Percentiles rank a stretch among this genome's conserved stretches.
These are phyloP conservation scores for Synanthedon tipuliformis DNA, from an alignment of 2,888 invertebrate genomes.

Conservation along the genomic window DNA sequence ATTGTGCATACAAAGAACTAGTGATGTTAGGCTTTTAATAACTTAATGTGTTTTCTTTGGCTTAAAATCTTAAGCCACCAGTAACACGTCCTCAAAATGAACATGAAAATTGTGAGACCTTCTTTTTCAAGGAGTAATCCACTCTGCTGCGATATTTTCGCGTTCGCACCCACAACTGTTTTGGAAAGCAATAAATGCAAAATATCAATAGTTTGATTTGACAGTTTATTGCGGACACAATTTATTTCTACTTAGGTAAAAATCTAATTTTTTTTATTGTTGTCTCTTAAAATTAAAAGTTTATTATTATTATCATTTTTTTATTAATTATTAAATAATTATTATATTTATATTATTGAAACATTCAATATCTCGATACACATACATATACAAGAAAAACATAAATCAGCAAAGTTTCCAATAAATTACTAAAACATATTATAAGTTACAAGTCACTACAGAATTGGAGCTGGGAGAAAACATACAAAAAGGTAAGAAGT, in stretches of 20 bases:
- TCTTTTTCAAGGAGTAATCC: slow-evolving; percentile 4
- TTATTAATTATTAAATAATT: too few species aligned
- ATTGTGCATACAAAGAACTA: neutral
- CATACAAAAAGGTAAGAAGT: too few species aligned
- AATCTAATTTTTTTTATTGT: neutral
- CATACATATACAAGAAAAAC: too few species aligned
- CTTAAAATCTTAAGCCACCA: neutral
- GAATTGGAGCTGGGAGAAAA: too few species aligned
- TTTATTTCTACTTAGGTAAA: neutral
- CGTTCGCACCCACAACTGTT: slow-evolving; percentile 40
- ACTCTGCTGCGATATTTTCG: slow-evolving; percentile 24
- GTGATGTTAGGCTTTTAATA: neutral
- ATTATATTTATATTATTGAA: too few species aligned
- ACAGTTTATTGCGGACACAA: too few species aligned
- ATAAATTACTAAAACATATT: too few species aligned
- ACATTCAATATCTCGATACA: too few species aligned
- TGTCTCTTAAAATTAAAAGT: too few species aligned
- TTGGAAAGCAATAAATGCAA: slow-evolving; percentile 10
- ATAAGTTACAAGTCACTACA: too few species aligned
- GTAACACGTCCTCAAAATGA: neutral
- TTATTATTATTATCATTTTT: too few species aligned
- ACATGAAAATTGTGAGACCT: neutral
- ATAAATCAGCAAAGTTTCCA: too few species aligned
- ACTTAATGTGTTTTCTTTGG: neutral
- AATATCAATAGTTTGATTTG: neutral